Conservation (phyloP, 1,140 invertebrate species). For the Copidosoma floridanum region DNA sequence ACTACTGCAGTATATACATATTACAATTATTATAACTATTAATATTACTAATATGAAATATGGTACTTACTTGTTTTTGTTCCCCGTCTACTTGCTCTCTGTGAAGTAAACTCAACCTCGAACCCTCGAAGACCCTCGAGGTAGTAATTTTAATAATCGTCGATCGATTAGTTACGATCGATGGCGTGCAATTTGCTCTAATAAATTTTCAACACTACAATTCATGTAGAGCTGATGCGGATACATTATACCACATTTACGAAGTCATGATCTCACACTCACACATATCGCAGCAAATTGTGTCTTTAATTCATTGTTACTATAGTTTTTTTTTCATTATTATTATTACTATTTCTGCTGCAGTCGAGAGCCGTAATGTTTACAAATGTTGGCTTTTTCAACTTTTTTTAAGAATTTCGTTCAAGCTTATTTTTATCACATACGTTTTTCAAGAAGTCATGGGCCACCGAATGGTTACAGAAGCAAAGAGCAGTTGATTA, state of each 20-base stretch:
- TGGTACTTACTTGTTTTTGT: neutral
- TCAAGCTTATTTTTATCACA: too few species aligned
- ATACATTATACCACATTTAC: too few species aligned
- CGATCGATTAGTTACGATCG: conserved; percentile 23
- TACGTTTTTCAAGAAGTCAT: too few species aligned
- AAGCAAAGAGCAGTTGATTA: too few species aligned
- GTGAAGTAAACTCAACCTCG: conserved; percentile 25
- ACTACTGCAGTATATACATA: too few species aligned
- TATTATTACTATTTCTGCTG: neutral
- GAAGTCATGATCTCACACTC: neutral
- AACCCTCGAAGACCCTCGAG: conserved; percentile 44
- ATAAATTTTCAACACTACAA: neutral
- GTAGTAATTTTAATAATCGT: conserved; percentile 27
- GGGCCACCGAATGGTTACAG: too few species aligned
- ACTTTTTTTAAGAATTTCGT: too few species aligned
- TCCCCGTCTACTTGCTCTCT: neutral
- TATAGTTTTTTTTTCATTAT: neutral
- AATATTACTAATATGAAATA: too few species aligned
- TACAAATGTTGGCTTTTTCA: conserved; percentile 24
- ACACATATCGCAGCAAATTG: too few species aligned
- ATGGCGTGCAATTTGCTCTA: conserved; percentile 18
- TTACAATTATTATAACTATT: too few species aligned
- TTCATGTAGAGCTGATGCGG: conserved; percentile 25
- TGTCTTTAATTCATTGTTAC: too few species aligned
- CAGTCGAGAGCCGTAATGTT: conserved; percentile 21